Conservation (phyloP, 2,888 invertebrate species). For the Hydraecia micacea region DNA sequence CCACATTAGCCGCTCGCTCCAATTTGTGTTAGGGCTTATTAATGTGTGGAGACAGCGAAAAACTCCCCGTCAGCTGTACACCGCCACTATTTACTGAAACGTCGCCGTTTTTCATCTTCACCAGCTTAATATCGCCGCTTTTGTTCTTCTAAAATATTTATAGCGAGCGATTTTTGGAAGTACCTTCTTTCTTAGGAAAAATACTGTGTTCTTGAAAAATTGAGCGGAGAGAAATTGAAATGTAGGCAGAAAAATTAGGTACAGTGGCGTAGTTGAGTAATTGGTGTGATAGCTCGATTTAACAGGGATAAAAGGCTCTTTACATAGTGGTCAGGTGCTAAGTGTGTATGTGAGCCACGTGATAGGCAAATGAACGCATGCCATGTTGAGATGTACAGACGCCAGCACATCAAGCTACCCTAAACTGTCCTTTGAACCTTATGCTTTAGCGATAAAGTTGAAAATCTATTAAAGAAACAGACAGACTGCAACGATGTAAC, state of each 20-base stretch:
- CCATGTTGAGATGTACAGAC: not conserved
- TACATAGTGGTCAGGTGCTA: not conserved
- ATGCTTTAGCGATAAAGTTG: no score
- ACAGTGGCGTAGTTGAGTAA: conserved; percentile 17
- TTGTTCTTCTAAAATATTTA: conserved; percentile 64
- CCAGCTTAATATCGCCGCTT: conserved; percentile 54
- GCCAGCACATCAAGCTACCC: no score
- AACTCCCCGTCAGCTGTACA: conserved; percentile 71
- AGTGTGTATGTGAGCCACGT: not conserved
- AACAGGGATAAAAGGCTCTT: not conserved
- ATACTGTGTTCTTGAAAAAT: conserved; percentile 38
- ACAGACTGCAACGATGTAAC: not conserved
- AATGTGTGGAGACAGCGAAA: conserved; percentile 78
- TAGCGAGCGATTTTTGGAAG: conserved; percentile 48
- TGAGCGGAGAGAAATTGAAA: conserved; percentile 18
- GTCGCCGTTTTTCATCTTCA: conserved; percentile 65
- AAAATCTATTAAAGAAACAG: no score
- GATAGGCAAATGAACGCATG: not conserved
- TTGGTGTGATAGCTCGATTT: conserved; percentile 21
- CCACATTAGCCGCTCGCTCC: conserved; percentile 71
- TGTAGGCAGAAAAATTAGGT: conserved; percentile 7
- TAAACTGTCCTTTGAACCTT: no score
- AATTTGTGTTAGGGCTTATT: conserved; percentile 82
- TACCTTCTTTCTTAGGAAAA: conserved; percentile 26
- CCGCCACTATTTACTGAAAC: conserved; percentile 65